These are phyloP conservation scores for Nemotelus nigrinus DNA, from an alignment of 2,888 invertebrate species.

Conservation along the genomic window DNA sequence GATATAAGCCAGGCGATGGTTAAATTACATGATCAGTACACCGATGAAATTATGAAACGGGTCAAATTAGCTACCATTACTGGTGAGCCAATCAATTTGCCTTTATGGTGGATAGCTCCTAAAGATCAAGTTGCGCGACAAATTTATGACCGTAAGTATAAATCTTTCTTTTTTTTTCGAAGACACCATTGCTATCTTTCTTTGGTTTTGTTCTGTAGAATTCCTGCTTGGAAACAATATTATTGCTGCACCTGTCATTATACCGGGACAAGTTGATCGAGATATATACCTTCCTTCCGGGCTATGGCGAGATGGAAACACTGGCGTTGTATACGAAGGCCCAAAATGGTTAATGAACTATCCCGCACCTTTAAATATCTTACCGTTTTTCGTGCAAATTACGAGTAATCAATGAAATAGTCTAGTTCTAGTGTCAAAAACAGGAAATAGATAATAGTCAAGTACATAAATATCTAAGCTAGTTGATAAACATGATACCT, in stretches of 20 bases:
- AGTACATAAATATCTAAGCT: too few relatives aligned
- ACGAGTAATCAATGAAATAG: too few relatives aligned
- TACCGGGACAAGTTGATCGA: conserved; percentile 70
- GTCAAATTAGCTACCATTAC: conserved; percentile 70
- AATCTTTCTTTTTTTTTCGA: too few relatives aligned
- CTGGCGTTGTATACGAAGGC: conserved; percentile 66
- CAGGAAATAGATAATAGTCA: too few relatives aligned
- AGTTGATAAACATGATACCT: too few relatives aligned
- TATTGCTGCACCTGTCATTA: conserved; percentile 80
- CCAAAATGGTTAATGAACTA: conserved; percentile 73
- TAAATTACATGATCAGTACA: conserved; percentile 72
- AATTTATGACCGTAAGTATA: conserved; percentile 70
- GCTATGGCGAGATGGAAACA: conserved; percentile 74
- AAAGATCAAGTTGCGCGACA: conserved; percentile 69
- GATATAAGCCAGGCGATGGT: conserved; percentile 72
- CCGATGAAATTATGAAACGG: conserved; percentile 71
- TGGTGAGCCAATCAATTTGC: conserved; percentile 80
- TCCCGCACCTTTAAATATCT: conserved; percentile 72
- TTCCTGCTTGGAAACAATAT: conserved; percentile 81
- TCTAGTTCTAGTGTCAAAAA: too few relatives aligned
- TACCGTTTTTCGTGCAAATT: conserved; percentile 78
- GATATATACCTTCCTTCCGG: conserved; percentile 82
- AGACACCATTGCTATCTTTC: not conserved
- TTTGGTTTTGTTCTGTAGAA: too few relatives aligned
- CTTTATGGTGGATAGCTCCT: conserved; percentile 88